A percentile compares a stretch with the other conserved stretches of the same genome.
These are phyloP conservation scores for Hoplostethus atlanticus DNA, from an alignment of 2,797 vertebrate species.

Conservation along the genomic window DNA sequence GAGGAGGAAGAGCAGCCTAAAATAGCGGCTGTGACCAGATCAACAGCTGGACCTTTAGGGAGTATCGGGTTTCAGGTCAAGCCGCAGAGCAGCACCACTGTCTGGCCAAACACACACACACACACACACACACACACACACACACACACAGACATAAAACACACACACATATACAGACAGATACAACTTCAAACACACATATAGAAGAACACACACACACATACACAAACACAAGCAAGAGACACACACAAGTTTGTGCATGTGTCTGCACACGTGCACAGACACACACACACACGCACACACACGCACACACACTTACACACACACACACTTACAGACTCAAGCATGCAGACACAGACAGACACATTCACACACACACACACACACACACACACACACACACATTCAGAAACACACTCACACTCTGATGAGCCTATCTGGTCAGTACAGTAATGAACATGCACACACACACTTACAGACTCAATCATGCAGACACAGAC, in stretches of 20 bases:
- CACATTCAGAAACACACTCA: slow-evolving; percentile 20
- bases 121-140: slow-evolving; percentile 10
- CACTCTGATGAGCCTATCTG: slow-evolving; percentile 30
- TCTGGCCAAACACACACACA: slow-evolving; percentile 35
- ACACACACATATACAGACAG: slow-evolving; percentile 13
- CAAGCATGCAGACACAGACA: too few species aligned
- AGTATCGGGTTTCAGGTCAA: slow-evolving; percentile 50
- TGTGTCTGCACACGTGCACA: not conserved
- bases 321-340: not conserved
- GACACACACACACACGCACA: not conserved
- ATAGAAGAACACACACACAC: not conserved
- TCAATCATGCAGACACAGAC: too few species aligned
- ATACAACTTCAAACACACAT: not conserved
- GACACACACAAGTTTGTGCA: not conserved
- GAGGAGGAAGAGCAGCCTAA: slow-evolving; percentile 32
- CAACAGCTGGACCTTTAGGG: slow-evolving; percentile 62
- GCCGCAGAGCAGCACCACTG: slow-evolving; percentile 40
- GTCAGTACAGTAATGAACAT: slow-evolving; percentile 26
- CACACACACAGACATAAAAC: slow-evolving; percentile 15
- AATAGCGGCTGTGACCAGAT: slow-evolving; percentile 66
- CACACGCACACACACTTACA: not conserved
- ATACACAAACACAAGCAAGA: not conserved
- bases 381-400: not conserved
- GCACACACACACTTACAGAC: not conserved
- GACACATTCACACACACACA: not conserved